Evolutionary conservation across 30 jellyfish, hydroid and myxozoan genomes (phyloP).

Genomic region (Aurelia aurita): DNA sequence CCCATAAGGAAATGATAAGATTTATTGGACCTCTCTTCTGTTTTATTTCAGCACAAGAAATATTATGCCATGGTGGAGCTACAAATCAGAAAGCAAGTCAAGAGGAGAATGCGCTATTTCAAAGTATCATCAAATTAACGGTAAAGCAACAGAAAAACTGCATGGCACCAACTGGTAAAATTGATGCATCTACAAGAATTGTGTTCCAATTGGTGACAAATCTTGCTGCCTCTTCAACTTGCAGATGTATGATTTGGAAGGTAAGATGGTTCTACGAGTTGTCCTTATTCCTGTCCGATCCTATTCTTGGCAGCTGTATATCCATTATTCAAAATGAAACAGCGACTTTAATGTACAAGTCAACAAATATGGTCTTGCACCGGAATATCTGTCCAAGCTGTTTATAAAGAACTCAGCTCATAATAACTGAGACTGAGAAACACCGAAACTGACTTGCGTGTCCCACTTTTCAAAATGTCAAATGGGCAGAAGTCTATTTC

Average conservation of each 20-base stretch:
- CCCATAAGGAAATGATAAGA: no score
- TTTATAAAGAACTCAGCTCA: no score
- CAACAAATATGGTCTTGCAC: no score
- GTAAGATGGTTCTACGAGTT: background rate
- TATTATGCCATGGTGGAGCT: constrained; percentile 25
- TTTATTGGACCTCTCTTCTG: no score
- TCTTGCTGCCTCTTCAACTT: constrained; percentile 22
- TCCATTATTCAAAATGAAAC: no score
- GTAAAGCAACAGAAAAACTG: constrained; percentile 33
- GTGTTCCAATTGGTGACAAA: constrained; percentile 33
- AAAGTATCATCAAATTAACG: constrained; percentile 37
- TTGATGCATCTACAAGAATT: constrained; percentile 26
- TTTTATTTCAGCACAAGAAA: constrained; percentile 17
- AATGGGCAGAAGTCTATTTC: no score
- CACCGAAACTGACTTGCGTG: no score
- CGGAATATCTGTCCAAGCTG: no score
- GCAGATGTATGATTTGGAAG: constrained; percentile 58
- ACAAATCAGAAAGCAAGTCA: constrained; percentile 5
- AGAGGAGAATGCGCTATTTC: constrained; percentile 39
- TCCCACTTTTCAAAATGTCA: no score
- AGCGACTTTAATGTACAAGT: no score
- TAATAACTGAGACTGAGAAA: no score
- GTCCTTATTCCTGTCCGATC: background rate
- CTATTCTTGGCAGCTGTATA: no score
- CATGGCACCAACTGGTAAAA: constrained; percentile 68